Percentiles rank a stretch among this genome's conserved stretches.
phyloP scores from a whole-genome alignment of 2,797 vertebrate species.

The Salmo trutta region DNA sequence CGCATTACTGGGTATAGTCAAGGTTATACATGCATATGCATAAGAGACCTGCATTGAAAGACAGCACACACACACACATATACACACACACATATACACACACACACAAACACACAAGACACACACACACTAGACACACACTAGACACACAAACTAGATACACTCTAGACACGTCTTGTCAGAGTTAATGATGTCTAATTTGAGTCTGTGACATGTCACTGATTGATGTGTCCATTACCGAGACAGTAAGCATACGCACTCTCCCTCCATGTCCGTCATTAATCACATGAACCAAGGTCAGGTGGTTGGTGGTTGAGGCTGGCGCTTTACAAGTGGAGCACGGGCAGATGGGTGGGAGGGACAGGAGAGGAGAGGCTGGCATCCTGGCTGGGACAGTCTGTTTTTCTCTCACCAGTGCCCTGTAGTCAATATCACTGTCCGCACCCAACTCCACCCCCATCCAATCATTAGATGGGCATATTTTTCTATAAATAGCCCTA shows the following conservation, averaged over 20 bases:
- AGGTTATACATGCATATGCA: too few relatives aligned
- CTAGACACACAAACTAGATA: too few relatives aligned
- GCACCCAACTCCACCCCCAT: neutral
- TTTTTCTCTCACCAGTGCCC: too few relatives aligned
- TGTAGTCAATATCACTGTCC: neutral
- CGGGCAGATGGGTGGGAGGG: too few relatives aligned
- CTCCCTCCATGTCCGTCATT: slow-evolving; percentile 56
- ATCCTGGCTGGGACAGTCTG: too few relatives aligned
- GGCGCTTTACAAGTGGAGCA: too few relatives aligned
- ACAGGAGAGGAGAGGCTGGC: too few relatives aligned
- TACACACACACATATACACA: neutral
- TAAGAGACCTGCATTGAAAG: too few relatives aligned
- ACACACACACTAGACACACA: slow-evolving; percentile 38
- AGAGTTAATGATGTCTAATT: slow-evolving; percentile 69
- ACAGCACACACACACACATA: neutral
- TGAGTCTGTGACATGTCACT: slow-evolving; percentile 57
- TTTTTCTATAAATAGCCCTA: neutral
- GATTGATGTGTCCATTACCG: slow-evolving; percentile 66
- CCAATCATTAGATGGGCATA: neutral
- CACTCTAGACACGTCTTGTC: slow-evolving; percentile 35
- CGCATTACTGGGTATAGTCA: too few relatives aligned
- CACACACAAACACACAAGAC: neutral
- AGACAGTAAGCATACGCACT: slow-evolving; percentile 59
- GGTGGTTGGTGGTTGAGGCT: slow-evolving; percentile 24
- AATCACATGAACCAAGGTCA: slow-evolving; percentile 65